Conservation (phyloP, 1,140 invertebrate species). For the Hermatobates lingyangjiaoensis region DNA sequence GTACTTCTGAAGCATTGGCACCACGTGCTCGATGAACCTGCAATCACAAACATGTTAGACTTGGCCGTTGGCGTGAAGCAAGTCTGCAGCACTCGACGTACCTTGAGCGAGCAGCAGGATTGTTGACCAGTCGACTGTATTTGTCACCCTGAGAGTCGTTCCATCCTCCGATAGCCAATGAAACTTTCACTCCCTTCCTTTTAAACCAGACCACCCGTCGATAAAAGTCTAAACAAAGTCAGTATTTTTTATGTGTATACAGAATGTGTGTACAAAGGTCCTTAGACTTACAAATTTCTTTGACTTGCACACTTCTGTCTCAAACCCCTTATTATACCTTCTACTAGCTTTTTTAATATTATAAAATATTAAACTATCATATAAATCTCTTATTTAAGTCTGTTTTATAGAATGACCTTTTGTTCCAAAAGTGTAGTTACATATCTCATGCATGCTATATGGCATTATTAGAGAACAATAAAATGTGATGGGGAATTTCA, state of each 20-base stretch:
- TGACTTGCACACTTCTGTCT: no score
- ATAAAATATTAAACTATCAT: background rate
- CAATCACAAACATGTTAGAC: no score
- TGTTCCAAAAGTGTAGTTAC: no score
- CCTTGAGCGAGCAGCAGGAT: conserved; percentile 39
- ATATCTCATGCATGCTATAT: no score
- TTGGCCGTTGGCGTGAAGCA: no score
- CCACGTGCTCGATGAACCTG: conserved; percentile 49
- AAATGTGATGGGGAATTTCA: no score
- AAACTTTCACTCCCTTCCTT: conserved; percentile 59
- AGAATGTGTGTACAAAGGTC: no score
- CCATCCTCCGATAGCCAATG: conserved; percentile 72
- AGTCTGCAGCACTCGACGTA: conserved; percentile 60
- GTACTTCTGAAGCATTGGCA: conserved; percentile 61
- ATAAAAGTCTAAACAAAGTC: conserved; percentile 45
- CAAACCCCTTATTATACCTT: background rate
- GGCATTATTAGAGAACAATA: no score
- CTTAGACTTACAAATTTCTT: no score
- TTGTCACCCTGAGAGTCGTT: conserved; percentile 74
- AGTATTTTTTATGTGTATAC: background rate
- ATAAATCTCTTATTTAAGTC: background rate
- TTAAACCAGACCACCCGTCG: conserved; percentile 59
- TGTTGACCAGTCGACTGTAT: conserved; percentile 63
- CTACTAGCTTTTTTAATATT: background rate
- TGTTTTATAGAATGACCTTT: no score